These are phyloP conservation scores for Girardinichthys multiradiatus DNA, from an alignment of 2,113 vertebrate species.

Conservation along the genomic window DNA sequence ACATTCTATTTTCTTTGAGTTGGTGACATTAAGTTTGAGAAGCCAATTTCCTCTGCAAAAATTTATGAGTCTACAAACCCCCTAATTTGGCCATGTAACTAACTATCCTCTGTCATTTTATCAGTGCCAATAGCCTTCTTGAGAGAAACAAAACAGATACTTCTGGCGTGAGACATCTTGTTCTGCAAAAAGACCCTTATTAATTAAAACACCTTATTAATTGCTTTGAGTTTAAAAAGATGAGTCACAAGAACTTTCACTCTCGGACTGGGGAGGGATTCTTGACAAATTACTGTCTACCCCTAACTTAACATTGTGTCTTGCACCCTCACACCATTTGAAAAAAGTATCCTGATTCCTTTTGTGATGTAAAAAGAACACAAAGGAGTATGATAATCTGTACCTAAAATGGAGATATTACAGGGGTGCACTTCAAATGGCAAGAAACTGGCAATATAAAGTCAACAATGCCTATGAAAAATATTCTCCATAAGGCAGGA, in stretches of 20 bases:
- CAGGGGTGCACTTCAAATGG: too few relatives aligned
- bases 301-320: too few relatives aligned
- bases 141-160: background rate
- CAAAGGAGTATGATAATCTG: too few relatives aligned
- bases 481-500: too few relatives aligned
- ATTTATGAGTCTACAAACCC: background rate
- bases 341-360: too few relatives aligned
- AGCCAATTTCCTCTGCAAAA: background rate
- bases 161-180: background rate
- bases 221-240: background rate
- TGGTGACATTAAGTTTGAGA: constrained; percentile 1
- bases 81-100: background rate
- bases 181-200: background rate
- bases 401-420: too few relatives aligned
- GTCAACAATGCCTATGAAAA: too few relatives aligned
- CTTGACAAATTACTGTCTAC: too few relatives aligned
- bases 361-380: too few relatives aligned
- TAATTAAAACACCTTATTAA: background rate
- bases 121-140: background rate
- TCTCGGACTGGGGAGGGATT: background rate
- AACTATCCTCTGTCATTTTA: background rate
- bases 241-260: background rate
- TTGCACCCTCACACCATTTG: too few relatives aligned
- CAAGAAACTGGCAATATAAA: too few relatives aligned
- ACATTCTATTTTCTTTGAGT: background rate